These are phyloP conservation scores for Tetrao urogallus DNA, from an alignment of 2,113 vertebrate species.

Conservation along the genomic window DNA sequence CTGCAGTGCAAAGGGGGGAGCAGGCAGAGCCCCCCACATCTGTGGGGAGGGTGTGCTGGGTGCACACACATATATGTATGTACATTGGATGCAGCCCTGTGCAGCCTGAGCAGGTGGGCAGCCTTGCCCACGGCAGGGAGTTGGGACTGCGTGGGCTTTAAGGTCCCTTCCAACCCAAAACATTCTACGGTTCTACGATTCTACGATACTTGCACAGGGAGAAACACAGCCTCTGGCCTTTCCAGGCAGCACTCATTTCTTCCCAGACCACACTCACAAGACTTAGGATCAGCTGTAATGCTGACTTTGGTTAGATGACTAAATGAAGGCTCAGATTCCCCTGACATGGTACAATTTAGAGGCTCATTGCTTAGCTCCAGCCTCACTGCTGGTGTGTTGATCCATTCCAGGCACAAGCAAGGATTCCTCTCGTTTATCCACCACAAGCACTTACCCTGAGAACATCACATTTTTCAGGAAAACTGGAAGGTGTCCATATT, in stretches of 20 bases:
- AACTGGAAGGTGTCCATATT: background rate
- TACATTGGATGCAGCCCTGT: no score
- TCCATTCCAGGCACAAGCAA: background rate
- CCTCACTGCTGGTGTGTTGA: background rate
- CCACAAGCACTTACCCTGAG: background rate
- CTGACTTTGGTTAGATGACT: background rate
- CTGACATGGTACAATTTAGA: fast-evolving
- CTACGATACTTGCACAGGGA: background rate
- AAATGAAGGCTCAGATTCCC: fast-evolving
- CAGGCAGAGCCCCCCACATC: background rate
- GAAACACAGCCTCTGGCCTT: background rate
- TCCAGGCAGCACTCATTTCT: background rate
- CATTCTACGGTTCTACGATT: no score
- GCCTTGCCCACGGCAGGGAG: no score
- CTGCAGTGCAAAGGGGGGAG: background rate
- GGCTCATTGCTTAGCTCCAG: background rate
- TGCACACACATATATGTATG: no score
- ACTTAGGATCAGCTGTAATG: background rate
- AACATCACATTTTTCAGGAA: background rate
- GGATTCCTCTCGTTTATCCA: background rate
- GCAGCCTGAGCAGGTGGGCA: no score
- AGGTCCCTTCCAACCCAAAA: no score
- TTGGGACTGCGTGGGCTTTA: background rate
- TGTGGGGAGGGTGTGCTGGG: background rate
- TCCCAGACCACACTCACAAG: background rate